Base-by-base conservation (phyloP, 1,140 invertebrate species). In the Brachionus angularis region DNA sequence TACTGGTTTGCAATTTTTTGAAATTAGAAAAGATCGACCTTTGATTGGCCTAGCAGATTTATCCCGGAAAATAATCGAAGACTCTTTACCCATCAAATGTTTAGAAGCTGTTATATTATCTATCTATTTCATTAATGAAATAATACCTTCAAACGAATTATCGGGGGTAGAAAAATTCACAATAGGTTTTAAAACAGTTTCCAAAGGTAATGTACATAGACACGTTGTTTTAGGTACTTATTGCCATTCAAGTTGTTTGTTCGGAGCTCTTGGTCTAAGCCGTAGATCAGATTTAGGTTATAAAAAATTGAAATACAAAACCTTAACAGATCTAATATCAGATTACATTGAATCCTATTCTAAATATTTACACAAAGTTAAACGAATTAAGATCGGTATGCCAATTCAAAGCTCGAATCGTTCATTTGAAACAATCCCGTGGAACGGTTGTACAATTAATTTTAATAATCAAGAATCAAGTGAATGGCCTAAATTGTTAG, bases 11-110 rank as follows among this genome's bases (percentile, higher is more conserved):
- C 80, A 82, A 73, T 81, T 82, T 73, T 82, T 80, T 76, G 79
- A 82, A 72, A 79, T 82, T n/a, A 75, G 76, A 52, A 82, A 82
- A 73, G 77, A 79, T 50, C 73, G 78, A 71, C 80, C 80, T 72
- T 75, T 76, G 44, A 39, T 53, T 39, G 16, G 58, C 34, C 33
- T 36, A 33, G 62, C 31, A n/a, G 64, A 52, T 3, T 75, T 73
- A 72, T 80, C 81, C 34, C 80, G 77, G 69, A 78, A 80, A 61
- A 83, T 83, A 77, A 82, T 82, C 1, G 73, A 76, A 73, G 80
- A 81, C 73, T 75, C 80, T 42, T 72, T 83, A 21, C 82, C 82
- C 31, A 83, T 83, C 46, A 83, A 83, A 74, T 83, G 82, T 67
- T 72, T 83, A 10, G 82, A 83, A 72, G 82, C 82, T 12, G 79